Percentiles rank a stretch among this genome's conserved stretches.
These are phyloP conservation scores for Atethmia centrago DNA, from an alignment of 2,888 invertebrate genomes.

Conservation along the genomic window DNA sequence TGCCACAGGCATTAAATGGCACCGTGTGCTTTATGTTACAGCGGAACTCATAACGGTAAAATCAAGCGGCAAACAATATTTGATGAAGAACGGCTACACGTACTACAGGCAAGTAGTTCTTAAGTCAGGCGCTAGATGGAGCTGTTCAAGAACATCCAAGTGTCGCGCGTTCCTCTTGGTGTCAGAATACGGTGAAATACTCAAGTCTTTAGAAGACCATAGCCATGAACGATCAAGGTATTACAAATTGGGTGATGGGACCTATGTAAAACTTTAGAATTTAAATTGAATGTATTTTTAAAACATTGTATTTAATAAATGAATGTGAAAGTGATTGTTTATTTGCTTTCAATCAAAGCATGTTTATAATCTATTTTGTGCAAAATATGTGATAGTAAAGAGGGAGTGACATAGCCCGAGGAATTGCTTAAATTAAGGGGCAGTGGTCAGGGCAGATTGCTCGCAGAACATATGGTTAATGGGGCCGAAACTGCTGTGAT, in stretches of 20 bases:
- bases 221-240: constrained; percentile 29
- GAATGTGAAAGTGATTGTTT: background rate
- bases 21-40: constrained; percentile 25
- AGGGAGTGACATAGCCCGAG: too few relatives aligned
- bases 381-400: too few relatives aligned
- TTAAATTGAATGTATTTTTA: background rate
- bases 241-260: constrained; percentile 22
- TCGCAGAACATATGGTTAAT: too few relatives aligned
- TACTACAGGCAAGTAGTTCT: constrained; percentile 62
- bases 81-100: constrained; percentile 60
- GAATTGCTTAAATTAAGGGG: too few relatives aligned
- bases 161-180: constrained; percentile 65
- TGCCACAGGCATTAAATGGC: background rate
- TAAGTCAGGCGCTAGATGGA: constrained; percentile 65
- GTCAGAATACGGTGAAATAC: constrained; percentile 22
- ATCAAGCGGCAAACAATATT: constrained; percentile 19
- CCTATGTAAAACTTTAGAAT: constrained; percentile 26
- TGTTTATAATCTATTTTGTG: background rate
- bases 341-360: background rate
- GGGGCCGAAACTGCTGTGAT: too few relatives aligned
- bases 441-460: too few relatives aligned
- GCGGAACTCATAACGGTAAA: constrained; percentile 42
- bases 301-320: background rate
- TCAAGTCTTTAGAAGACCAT: constrained; percentile 33
- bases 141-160: constrained; percentile 66